Percentiles rank a stretch among this genome's conserved stretches.
Conservation (phyloP, 2,797 vertebrate species). For the Eulemur mongoz region DNA sequence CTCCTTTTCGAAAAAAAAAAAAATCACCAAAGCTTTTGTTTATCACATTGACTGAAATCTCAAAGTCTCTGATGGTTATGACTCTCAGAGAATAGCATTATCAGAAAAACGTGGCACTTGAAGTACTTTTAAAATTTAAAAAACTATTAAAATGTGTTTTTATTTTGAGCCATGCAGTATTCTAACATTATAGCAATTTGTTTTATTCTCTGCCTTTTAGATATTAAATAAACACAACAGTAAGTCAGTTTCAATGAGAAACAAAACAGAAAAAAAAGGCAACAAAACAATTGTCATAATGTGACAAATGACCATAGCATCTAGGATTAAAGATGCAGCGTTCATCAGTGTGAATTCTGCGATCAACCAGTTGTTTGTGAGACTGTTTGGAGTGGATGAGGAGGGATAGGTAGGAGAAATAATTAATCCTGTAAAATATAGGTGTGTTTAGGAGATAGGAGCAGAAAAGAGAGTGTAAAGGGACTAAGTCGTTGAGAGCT, state of each 20-base stretch:
- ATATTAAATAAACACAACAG: not conserved
- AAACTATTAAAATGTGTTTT: not conserved
- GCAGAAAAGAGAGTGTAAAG: not conserved
- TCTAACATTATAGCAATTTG: not conserved
- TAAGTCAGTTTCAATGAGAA: not conserved
- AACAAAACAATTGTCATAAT: not conserved
- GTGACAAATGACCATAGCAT: not conserved
- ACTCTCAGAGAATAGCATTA: slow-evolving; percentile 11
- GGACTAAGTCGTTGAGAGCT: not conserved
- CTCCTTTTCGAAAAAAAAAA: not conserved
- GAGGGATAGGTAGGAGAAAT: not conserved
- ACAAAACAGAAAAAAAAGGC: not conserved
- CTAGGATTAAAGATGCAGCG: not conserved
- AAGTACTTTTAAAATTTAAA: not conserved
- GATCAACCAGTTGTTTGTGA: not conserved
- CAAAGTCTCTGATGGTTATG: slow-evolving; percentile 28
- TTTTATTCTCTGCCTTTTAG: not conserved
- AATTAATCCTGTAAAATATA: not conserved
- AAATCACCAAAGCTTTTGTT: slow-evolving; percentile 22
- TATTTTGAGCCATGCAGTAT: not conserved
- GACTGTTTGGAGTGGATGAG: not conserved
- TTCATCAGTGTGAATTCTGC: not conserved
- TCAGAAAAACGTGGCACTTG: slow-evolving; percentile 10
- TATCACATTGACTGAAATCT: slow-evolving; percentile 46
- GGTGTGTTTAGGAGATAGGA: not conserved